Evolutionary conservation across 2,113 vertebrate species (phyloP), one percentile per base, ranked within the genome.

Genomic region (Python bivittatus): DNA sequence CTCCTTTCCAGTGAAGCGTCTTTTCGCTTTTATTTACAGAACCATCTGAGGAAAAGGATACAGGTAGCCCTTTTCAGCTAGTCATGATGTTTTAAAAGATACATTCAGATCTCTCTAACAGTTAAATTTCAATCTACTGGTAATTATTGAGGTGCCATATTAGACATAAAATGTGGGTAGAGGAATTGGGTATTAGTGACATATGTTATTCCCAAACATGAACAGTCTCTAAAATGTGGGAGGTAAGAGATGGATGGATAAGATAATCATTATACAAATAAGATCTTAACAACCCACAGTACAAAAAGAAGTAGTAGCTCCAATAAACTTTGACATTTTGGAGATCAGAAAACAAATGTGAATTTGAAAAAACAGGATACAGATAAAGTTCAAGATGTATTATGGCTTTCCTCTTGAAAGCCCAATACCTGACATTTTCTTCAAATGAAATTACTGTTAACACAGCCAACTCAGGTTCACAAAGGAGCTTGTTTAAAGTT

Each of bases 401-500:
- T 33, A 33, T 92, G 1, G 64, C 93, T 96, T 93, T 58, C 85
- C 8, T 92, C 87, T 58, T 95, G 85, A 92, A 96, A 93, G 64
- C 58, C 64, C 84, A 91, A 94, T 94, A 12, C 17, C 33, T 93
- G 91, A 91, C 92, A 94, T 93, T 94, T 94, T 94, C 89, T 93
- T 95, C 95, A 90, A 93, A 95, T 92, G 91, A 95, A 93, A 94
- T 88, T 91, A 42, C 93, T 94, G 91, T 96, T 95, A 94, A 93
- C 94, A 95, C 52, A 94, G 79, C 85, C 91, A 54, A 87, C 93
- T 92, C 89, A 96, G 93, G 93, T 95, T 96, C 96, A 96, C 60
- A 94, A 91, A 96, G 95, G 92, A 91, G 56, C 88, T 87, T 95
- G 95, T 88, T 96, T 96, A 95, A 97, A 97, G 91, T 96, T 96